These are phyloP conservation scores for Diadophis punctatus DNA, from an alignment of 2,113 vertebrate species.

Conservation along the genomic window DNA sequence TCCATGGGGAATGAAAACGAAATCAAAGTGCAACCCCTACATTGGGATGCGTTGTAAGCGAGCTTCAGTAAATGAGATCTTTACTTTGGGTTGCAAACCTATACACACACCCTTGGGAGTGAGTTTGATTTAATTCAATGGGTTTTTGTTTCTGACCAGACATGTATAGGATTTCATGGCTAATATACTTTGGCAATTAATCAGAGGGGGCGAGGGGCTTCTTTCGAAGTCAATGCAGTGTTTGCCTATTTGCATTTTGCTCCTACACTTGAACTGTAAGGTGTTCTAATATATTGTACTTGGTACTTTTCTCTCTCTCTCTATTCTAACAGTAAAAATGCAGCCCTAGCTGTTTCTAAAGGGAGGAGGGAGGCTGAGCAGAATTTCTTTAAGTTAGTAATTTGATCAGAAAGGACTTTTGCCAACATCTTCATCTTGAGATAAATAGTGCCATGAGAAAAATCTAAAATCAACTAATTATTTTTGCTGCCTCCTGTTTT, in stretches of 20 bases:
- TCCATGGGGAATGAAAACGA: not conserved
- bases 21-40: not conserved
- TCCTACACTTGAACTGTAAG: not conserved
- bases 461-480: not conserved
- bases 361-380: not conserved
- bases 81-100: not conserved
- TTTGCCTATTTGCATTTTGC: not conserved
- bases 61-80: not conserved
- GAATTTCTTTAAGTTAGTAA: not conserved
- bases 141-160: not conserved
- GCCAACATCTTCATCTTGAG: not conserved
- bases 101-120: not conserved
- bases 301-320: not conserved
- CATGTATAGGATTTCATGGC: not conserved
- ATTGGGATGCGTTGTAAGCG: not conserved
- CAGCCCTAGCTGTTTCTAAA: not conserved
- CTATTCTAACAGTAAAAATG: not conserved
- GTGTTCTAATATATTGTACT: no score
- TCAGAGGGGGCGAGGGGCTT: no score
- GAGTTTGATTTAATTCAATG: not conserved
- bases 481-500: not conserved
- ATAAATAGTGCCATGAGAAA: not conserved
- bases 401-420: not conserved
- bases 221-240: not conserved
- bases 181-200: not conserved